Evolutionary conservation across 2,797 vertebrate species (phyloP), one percentile per base, ranked within the genome.

Genomic region (Manis javanica): DNA sequence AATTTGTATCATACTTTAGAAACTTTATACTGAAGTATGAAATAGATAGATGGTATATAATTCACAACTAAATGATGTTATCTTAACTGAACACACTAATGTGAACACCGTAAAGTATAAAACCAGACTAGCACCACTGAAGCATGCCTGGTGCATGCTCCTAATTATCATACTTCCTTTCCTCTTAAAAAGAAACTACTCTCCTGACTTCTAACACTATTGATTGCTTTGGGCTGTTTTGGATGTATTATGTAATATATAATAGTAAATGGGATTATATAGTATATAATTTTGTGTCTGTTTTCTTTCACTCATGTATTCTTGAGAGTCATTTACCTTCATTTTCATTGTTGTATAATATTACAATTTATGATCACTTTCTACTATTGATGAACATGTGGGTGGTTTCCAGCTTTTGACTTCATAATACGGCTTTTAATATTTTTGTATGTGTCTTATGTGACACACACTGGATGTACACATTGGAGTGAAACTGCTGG

Each of bases 221-320:
- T 66, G 31, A 10, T 69, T 24, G 39, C 13, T 71, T n/a, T n/a
- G 64, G 16, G 19, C 16, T 63, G 19, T 64, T 89, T 18, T 55
- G 53, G 69, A 85, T 84, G 7, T 61, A 12, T 24, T 46, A 46
- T 11, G 46, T 46, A 46, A 46, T 46, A 46, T 46, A 46, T 46
- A 46, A 12, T 46, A 46, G 13, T 34, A 88, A 74, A 15, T 31
- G 7, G 29, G 84, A 51, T 74, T 91, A 79, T 21, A 71, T 4
- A 21, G 53, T 15, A 37, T 63, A 69, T 57, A 94, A 89, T 68
- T 89, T 85, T 92, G 53, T 87, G 42, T 86, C 53, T 81, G 63
- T 53, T 81, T 42, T n/a, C 69, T 42, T 55, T 63, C 23, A 72
- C 46, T 42, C 37, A 59, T n/a, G 55, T 81, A 46, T 46, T 46